A percentile compares a stretch with the other conserved stretches of the same genome.
Conservation (phyloP, 2,113 vertebrate genomes). For the Erythrocercus mccallii region DNA sequence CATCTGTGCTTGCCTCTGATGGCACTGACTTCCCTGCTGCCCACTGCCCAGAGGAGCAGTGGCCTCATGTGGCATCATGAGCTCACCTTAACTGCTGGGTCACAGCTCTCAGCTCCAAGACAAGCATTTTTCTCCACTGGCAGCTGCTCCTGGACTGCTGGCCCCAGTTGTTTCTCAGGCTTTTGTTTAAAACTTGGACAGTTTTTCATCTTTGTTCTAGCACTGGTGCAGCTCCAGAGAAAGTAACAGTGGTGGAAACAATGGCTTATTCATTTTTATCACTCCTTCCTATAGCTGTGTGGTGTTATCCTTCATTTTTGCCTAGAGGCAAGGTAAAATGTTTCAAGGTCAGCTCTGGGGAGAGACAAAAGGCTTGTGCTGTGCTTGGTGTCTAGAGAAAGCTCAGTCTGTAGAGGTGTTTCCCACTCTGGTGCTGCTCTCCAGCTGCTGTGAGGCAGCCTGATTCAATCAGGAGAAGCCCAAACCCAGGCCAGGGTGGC, state of each 20-base stretch:
- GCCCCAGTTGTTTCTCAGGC: neutral
- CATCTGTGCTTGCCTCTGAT: neutral
- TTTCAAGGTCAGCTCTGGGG: neutral
- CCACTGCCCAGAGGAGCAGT: neutral
- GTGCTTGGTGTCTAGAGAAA: neutral
- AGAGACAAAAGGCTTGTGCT: neutral
- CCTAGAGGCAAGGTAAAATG: neutral
- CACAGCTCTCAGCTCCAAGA: neutral
- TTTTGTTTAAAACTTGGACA: slow-evolving; percentile 56
- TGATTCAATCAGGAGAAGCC: neutral
- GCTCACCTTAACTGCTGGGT: slow-evolving; percentile 1
- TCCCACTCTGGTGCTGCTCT: neutral
- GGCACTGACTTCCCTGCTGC: neutral
- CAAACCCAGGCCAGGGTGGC: neutral
- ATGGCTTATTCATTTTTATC: slow-evolving; percentile 16
- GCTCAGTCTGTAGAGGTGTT: neutral
- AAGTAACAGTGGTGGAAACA: neutral
- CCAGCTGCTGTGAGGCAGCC: neutral
- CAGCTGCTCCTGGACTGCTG: neutral
- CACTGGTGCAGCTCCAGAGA: slow-evolving; percentile 26
- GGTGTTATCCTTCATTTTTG: neutral
- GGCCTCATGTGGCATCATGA: fast-evolving
- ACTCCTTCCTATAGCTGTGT: neutral
- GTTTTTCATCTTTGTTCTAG: slow-evolving; percentile 34
- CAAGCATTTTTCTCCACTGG: neutral